Base-by-base conservation (phyloP, 1,140 invertebrate genomes). In the Drosophila mojavensis region DNA sequence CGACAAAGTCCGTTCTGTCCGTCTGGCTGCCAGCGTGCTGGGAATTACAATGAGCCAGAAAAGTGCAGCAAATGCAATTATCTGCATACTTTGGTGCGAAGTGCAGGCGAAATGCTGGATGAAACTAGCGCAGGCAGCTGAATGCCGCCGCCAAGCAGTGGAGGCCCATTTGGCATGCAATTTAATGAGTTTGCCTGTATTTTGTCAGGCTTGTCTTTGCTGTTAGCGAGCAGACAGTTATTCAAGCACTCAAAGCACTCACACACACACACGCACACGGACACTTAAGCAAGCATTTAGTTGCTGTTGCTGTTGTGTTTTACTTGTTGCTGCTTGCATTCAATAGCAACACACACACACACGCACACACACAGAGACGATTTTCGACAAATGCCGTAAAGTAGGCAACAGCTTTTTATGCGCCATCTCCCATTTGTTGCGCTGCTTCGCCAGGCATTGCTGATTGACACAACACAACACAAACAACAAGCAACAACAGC, bases 311-410 rank as follows among this genome's bases (percentile, higher is more conserved):
- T 54, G 47, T 26, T 50, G 17, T 54, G 58, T 62, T 79, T 80
- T 82, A 82, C 80, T 82, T 82, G 80, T 82, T 82, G 80, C 80
- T 79, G 70, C 73, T 71, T 71, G 78, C 75, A 72, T 72, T 78
- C 61, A 68, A 62, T 64, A 33, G 20, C 70, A 75, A 47, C 50
- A 66, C 15, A 61, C 20, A 47, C 43, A 45, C n/a, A 15, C 15
- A 45, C 43, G 0, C 43, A 45, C n/a, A 17, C 43, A 45, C 43
- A 11, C 10, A 39, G 1, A 11, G 6, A 15, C 26, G 45, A 71
- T 67, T 74, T 88, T 54, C 56, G 45, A 45, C 63, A 78, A 55
- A 55, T 63, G 66, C 79, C 59, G 50, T 26, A 58, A 75, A 75
- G 69, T 67, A 60, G 41, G 43, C 41, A 56, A 63, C 41, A 30